phyloP scores from a whole-genome alignment of 2,888 invertebrate species.

The Pseudococcus viburni region DNA sequence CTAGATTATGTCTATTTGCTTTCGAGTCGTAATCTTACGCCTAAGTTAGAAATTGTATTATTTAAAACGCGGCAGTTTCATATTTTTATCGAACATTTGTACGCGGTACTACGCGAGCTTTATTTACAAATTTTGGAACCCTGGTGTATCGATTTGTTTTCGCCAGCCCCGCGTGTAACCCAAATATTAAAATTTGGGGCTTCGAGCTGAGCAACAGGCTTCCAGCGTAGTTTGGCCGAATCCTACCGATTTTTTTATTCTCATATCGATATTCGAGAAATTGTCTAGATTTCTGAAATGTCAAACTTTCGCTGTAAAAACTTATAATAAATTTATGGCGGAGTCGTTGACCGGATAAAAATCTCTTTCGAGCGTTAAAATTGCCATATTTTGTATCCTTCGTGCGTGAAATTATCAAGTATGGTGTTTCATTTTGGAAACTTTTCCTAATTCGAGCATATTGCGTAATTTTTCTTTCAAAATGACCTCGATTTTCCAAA shows the following conservation, averaged over 20 bases:
- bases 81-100: neutral
- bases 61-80: neutral
- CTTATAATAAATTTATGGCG: neutral
- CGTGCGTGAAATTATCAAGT: too few species aligned
- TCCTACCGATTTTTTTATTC: too few species aligned
- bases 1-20: neutral
- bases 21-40: too few species aligned
- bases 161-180: slow-evolving; percentile 12
- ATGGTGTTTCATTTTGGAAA: too few species aligned
- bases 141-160: neutral
- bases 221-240: neutral
- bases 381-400: too few species aligned
- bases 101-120: neutral
- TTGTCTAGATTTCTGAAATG: neutral
- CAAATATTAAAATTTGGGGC: slow-evolving; percentile 10
- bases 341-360: slow-evolving; percentile 2
- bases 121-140: neutral
- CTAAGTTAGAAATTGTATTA: too few species aligned
- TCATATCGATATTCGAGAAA: neutral
- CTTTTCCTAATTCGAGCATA: too few species aligned
- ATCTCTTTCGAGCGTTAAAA: neutral
- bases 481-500: too few species aligned
- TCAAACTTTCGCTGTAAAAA: neutral
- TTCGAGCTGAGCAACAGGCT: slow-evolving; percentile 16
- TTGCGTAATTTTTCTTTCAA: too few species aligned